A percentile compares a stretch with the other conserved stretches of the same genome.
Evolutionary conservation across 2,888 invertebrate genomes (phyloP).

Genomic region (Melinopterus prodromus): DNA sequence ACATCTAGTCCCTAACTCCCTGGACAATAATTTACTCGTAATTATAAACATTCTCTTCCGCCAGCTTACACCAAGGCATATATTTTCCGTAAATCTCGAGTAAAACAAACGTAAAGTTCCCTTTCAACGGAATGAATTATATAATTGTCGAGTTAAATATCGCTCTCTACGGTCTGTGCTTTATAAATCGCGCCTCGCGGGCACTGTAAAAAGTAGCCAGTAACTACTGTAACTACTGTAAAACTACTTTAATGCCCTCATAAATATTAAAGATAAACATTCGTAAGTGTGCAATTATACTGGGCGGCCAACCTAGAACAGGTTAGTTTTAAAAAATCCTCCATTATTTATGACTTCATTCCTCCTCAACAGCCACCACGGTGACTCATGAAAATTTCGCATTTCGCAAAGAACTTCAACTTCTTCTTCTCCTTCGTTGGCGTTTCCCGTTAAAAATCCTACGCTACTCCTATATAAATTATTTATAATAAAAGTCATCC

Average conservation of each 20-base stretch:
- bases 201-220: background rate
- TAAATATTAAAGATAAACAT: slow-evolving; percentile 24
- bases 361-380: slow-evolving; percentile 12
- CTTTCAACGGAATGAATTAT: slow-evolving; percentile 4
- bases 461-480: slow-evolving; percentile 25
- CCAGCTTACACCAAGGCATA: background rate
- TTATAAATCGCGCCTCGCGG: background rate
- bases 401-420: background rate
- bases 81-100: background rate
- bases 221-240: slow-evolving; percentile 18
- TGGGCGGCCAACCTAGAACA: slow-evolving; percentile 19
- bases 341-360: slow-evolving; percentile 40
- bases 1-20: too few species aligned
- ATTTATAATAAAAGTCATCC: slow-evolving; percentile 29
- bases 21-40: background rate
- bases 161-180: background rate
- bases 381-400: slow-evolving; percentile 36
- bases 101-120: background rate
- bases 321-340: slow-evolving; percentile 27
- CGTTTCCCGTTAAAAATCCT: slow-evolving; percentile 20
- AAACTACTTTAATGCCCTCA: slow-evolving; percentile 18
- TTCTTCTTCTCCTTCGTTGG: background rate
- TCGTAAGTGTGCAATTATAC: slow-evolving; percentile 27
- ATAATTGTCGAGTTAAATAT: background rate
- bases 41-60: background rate